phyloP scores from a whole-genome alignment of 1,140 invertebrate genomes.

The Probaryconus sp. region DNA sequence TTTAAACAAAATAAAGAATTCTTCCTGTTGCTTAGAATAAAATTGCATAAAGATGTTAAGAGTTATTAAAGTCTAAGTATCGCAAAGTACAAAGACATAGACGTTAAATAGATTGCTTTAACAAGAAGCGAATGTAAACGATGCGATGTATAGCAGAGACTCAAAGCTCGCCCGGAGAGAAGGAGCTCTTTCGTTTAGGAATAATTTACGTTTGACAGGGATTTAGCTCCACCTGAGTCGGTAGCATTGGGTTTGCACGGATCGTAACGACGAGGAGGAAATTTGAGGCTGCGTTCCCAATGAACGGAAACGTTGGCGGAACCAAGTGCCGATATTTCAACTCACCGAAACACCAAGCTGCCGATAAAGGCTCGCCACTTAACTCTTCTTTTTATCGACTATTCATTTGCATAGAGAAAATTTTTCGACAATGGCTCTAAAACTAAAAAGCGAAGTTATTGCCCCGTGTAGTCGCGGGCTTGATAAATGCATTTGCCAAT shows the following conservation, averaged over 20 bases:
- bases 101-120: conserved; percentile 26
- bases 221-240: conserved; percentile 25
- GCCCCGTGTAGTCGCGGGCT: background rate
- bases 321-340: conserved; percentile 29
- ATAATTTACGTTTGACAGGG: conserved; percentile 46
- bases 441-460: conserved; percentile 1
- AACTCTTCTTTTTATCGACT: conserved; percentile 1
- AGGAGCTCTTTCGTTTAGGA: conserved; percentile 24
- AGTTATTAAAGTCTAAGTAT: no score
- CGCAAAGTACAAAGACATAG: conserved; percentile 10
- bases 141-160: conserved; percentile 10
- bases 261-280: conserved; percentile 23
- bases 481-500: background rate
- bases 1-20: no score
- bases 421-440: conserved; percentile 7
- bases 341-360: background rate
- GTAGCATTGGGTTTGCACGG: conserved; percentile 5
- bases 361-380: conserved; percentile 8
- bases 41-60: no score
- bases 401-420: conserved; percentile 19
- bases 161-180: conserved; percentile 23
- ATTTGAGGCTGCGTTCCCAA: conserved; percentile 21
- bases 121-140: conserved; percentile 39
- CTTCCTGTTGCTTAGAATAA: no score
- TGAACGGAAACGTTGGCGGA: conserved; percentile 24